Base-by-base conservation (phyloP, 2,113 vertebrate genomes). In the Scartelaos histophorus region DNA sequence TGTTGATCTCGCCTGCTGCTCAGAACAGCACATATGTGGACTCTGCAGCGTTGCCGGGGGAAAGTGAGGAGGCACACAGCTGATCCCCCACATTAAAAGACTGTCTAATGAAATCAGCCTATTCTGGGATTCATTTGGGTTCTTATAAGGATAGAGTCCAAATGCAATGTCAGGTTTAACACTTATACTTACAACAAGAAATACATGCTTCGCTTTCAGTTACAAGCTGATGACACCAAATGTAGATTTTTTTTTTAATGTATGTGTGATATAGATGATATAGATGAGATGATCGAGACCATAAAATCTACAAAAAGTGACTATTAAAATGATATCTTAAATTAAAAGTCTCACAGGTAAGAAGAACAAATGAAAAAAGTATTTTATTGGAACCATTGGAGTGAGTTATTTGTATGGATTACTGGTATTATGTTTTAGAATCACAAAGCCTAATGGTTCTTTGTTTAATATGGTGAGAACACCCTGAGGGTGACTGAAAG, bases 41-140 rank as follows among this genome's bases (percentile, higher is more conserved):
- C 56, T 11, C 69, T 65, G 34, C 54, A 38, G 73, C 82, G 54
- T 85, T 16, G 69, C 82, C 75, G 69, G 46, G 58, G 82, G 80
- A 87, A 21, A 76, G 5, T 60, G 35, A 76, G 68, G 17, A 46
- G 43, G 60, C 70, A 15, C 54, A 86, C 82, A 89, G 85, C 84
- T 89, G 85, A 83, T 85, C 84, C 82, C 76, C 24, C 72, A 46
- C 57, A 74, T 74, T 51, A 65, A 72, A 29, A 51, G 21, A n/a
- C 38, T 22, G 45, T 69, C 76, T 76, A 78, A 81, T 79, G 66
- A 62, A 46, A 1, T 29, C 64, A 0, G 66, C 67, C 70, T 86
- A 78, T 85, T 86, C 82, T 82, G 9, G 73, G 68, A 64, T 71
- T 38, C 25, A 38, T 64, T 19, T 17, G 65, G 51, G 69, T 2